Percentiles rank a stretch among this genome's conserved stretches.
These are phyloP conservation scores for Pongo pygmaeus DNA, from an alignment of 2,113 vertebrate genomes.

Conservation along the genomic window DNA sequence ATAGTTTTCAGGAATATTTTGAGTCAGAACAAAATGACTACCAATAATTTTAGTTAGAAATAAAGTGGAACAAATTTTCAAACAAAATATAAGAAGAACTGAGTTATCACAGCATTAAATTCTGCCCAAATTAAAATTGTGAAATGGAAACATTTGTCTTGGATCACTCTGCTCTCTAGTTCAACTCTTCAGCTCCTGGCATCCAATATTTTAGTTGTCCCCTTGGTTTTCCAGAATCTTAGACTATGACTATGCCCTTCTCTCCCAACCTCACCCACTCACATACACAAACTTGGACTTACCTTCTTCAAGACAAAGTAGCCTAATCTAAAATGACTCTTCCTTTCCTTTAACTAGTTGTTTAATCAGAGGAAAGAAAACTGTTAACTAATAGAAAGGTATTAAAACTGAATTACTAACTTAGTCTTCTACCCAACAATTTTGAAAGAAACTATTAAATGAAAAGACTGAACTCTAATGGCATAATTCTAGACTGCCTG, in stretches of 20 bases:
- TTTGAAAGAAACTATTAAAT: neutral
- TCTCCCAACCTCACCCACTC: too few relatives aligned
- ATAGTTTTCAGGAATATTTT: neutral
- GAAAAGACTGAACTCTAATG: neutral
- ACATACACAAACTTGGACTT: neutral
- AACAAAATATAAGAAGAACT: conserved; percentile 6
- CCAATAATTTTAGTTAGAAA: neutral
- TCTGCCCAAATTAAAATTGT: neutral
- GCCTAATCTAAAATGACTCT: neutral
- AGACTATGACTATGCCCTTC: neutral
- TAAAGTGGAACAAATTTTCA: conserved; percentile 9
- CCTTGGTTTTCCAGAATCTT: neutral
- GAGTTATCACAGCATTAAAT: neutral
- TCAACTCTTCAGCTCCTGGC: neutral
- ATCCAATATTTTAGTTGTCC: neutral
- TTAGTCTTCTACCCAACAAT: neutral
- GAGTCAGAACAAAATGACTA: conserved; percentile 13
- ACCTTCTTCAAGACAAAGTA: neutral
- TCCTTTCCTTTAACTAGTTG: neutral
- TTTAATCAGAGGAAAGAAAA: conserved; percentile 11
- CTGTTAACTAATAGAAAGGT: neutral
- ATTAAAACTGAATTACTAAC: neutral
- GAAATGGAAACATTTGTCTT: neutral
- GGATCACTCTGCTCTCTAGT: neutral
- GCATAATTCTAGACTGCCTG: neutral